These are phyloP conservation scores for Progne subis DNA, from an alignment of 2,113 vertebrate genomes.

Conservation along the genomic window DNA sequence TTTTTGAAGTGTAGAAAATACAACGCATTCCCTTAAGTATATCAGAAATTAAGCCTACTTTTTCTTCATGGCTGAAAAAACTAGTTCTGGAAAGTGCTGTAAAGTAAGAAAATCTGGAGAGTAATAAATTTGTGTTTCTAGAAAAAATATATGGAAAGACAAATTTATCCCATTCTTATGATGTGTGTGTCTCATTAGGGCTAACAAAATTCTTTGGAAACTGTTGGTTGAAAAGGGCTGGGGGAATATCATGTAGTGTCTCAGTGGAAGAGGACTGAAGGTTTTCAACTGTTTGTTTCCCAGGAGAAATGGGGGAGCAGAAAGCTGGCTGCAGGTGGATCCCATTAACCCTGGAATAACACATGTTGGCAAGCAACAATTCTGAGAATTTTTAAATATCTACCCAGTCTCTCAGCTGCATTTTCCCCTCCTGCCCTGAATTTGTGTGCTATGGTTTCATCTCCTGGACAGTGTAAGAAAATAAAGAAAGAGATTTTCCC, in stretches of 20 bases:
- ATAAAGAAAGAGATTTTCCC: neutral
- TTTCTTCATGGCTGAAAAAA: neutral
- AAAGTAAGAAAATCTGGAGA: neutral
- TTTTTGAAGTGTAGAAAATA: neutral
- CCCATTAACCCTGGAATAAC: conserved; percentile 48
- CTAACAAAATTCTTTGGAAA: neutral
- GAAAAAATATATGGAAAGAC: neutral
- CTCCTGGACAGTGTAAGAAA: neutral
- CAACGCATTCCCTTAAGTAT: neutral
- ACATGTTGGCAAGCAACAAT: conserved; percentile 17
- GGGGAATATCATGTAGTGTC: neutral
- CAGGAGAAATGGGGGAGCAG: neutral
- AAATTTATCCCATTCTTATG: neutral
- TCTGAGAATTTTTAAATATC: neutral
- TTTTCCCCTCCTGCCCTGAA: neutral
- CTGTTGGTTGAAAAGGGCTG: neutral
- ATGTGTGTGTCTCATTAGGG: neutral
- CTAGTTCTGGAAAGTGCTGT: neutral
- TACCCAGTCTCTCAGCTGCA: neutral
- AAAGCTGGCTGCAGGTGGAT: conserved; percentile 46
- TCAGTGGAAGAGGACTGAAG: neutral
- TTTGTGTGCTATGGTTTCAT: neutral
- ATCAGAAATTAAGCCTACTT: neutral
- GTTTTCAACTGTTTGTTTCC: neutral
- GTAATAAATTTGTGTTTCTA: neutral